phyloP scores from a whole-genome alignment of 1,140 invertebrate genomes.

The Aphidius gifuensis region DNA sequence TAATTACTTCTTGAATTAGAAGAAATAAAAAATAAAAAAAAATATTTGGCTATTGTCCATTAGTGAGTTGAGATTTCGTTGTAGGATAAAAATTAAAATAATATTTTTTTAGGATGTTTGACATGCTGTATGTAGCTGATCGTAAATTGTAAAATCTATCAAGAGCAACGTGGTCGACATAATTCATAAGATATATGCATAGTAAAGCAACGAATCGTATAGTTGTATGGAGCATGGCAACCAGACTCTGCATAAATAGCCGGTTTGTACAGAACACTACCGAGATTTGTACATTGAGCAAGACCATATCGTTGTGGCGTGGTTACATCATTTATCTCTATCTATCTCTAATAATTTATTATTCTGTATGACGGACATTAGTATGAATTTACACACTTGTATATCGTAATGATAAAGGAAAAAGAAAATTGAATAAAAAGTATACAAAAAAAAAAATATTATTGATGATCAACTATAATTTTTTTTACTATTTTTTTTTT shows the following conservation, averaged over 20 bases:
- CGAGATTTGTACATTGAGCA: conserved; percentile 37
- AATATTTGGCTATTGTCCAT: no score
- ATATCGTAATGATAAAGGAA: conserved; percentile 9
- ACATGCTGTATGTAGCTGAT: conserved; percentile 32
- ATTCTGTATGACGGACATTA: conserved; percentile 37
- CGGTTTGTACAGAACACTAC: conserved; percentile 48
- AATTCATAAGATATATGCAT: conserved; percentile 46
- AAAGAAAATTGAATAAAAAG: not conserved
- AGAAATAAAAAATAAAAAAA: no score
- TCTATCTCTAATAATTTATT: conserved; percentile 58
- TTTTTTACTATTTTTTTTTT: no score
- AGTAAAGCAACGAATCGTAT: conserved; percentile 23
- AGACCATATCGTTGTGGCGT: conserved; percentile 49
- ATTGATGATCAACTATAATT: no score
- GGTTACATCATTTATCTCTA: conserved; percentile 57
- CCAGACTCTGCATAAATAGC: conserved; percentile 56
- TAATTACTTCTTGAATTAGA: no score
- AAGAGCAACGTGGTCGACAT: conserved; percentile 55
- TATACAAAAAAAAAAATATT: not conserved
- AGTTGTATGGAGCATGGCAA: conserved; percentile 54
- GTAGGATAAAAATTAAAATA: not conserved
- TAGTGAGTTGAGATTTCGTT: no score
- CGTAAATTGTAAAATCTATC: conserved; percentile 58
- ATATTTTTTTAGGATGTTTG: conserved; percentile 1
- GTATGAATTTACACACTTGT: conserved; percentile 14